A percentile compares a stretch with the other conserved stretches of the same genome.
These are phyloP conservation scores for Monoplex corrugatus DNA, from an alignment of 2,888 invertebrate genomes.

Conservation along the genomic window DNA sequence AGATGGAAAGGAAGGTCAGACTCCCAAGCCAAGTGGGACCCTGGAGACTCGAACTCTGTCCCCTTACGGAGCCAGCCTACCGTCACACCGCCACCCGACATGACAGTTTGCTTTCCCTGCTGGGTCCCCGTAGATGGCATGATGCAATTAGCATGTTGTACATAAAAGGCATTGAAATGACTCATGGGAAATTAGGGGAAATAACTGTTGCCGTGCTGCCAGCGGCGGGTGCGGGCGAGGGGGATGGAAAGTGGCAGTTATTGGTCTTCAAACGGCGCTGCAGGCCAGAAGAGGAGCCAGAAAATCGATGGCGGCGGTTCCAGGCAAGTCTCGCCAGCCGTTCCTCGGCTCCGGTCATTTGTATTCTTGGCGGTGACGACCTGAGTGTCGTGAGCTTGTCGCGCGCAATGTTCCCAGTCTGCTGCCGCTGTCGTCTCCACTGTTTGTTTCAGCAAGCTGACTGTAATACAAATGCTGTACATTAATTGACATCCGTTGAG, in stretches of 20 bases:
- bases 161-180: constrained; percentile 49
- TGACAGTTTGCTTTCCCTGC: not conserved
- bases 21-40: not conserved
- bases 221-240: not conserved
- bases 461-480: no score
- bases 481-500: no score
- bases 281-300: not conserved
- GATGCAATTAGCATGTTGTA: constrained; percentile 51
- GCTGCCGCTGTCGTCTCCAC: not conserved
- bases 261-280: constrained; percentile 28
- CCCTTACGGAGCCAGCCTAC: not conserved
- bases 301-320: not conserved
- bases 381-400: not conserved
- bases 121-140: constrained; percentile 35
- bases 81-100: not conserved
- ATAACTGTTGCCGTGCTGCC: constrained; percentile 41
- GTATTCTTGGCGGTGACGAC: not conserved
- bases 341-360: not conserved
- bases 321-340: not conserved
- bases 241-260: constrained; percentile 44
- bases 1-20: not conserved
- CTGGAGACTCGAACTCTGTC: not conserved
- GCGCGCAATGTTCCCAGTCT: not conserved
- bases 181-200: constrained; percentile 52
- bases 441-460: no score